Percentiles rank a stretch among this genome's conserved stretches.
Conservation (phyloP, 23 tunicate genomes). For the Oikopleura dioica region DNA sequence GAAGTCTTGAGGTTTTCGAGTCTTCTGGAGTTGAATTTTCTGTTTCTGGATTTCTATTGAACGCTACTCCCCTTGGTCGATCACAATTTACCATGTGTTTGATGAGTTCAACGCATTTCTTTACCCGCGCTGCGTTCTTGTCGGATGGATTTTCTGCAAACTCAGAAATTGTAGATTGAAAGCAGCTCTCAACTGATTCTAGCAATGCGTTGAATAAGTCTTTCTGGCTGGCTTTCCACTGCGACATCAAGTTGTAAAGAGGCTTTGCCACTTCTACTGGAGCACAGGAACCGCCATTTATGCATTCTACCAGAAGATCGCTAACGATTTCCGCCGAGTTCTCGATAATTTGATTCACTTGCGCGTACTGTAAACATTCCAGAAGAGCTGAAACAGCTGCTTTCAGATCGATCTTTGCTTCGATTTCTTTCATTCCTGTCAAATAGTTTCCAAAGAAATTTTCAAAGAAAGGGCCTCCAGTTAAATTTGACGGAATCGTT, state of each 20-base stretch:
- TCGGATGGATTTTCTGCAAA: too few species aligned
- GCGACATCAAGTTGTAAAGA: not conserved
- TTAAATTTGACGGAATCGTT: not conserved
- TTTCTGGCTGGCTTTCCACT: too few species aligned
- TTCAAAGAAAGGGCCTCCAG: not conserved
- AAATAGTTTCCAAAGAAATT: not conserved
- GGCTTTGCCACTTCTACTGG: not conserved
- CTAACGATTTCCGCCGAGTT: not conserved
- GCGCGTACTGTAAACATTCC: slow-evolving; percentile 6
- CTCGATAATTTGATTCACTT: not conserved
- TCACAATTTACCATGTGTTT: too few species aligned
- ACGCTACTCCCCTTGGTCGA: too few species aligned
- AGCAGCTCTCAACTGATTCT: too few species aligned
- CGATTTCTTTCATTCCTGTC: not conserved
- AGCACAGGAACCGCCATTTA: not conserved
- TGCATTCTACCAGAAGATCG: not conserved
- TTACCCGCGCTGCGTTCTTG: too few species aligned
- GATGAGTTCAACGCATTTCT: too few species aligned
- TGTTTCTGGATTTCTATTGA: too few species aligned
- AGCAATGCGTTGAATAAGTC: too few species aligned
- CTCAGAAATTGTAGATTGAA: too few species aligned
- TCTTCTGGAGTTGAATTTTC: too few species aligned
- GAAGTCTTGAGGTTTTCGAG: too few species aligned
- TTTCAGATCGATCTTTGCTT: not conserved
- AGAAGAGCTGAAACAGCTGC: not conserved